Evolutionary conservation across 2,113 vertebrate genomes (phyloP).

Genomic region (Vidua chalybeata): DNA sequence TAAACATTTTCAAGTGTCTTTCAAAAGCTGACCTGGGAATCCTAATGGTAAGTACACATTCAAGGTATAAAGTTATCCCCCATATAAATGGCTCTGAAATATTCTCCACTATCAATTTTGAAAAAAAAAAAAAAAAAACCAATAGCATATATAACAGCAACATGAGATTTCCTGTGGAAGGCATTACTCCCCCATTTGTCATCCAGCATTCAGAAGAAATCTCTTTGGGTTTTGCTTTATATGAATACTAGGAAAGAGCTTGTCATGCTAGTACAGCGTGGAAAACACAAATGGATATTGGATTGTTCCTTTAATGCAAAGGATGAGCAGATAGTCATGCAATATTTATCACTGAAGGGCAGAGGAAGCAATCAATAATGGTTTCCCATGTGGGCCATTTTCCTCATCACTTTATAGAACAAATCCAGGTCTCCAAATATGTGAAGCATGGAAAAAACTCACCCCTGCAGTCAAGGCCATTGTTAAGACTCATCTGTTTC

Average conservation of each 20-base stretch:
- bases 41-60: not conserved
- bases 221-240: not conserved
- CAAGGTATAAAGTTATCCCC: not conserved
- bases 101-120: not conserved
- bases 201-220: not conserved
- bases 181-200: not conserved
- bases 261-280: not conserved
- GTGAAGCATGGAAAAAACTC: not conserved
- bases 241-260: not conserved
- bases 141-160: not conserved
- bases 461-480: not conserved
- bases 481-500: not conserved
- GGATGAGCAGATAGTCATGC: not conserved
- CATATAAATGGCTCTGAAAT: not conserved
- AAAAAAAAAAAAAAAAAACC: not conserved
- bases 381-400: not conserved
- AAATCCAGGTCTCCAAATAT: not conserved
- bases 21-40: not conserved
- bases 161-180: not conserved
- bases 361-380: slow-evolving; percentile 11
- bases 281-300: not conserved
- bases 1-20: not conserved
- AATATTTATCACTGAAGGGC: slow-evolving; percentile 34
- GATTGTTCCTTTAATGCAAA: slow-evolving; percentile 35
- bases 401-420: not conserved